Base-by-base conservation (phyloP, 1,140 invertebrate genomes). In the Microplitis demolitor region DNA sequence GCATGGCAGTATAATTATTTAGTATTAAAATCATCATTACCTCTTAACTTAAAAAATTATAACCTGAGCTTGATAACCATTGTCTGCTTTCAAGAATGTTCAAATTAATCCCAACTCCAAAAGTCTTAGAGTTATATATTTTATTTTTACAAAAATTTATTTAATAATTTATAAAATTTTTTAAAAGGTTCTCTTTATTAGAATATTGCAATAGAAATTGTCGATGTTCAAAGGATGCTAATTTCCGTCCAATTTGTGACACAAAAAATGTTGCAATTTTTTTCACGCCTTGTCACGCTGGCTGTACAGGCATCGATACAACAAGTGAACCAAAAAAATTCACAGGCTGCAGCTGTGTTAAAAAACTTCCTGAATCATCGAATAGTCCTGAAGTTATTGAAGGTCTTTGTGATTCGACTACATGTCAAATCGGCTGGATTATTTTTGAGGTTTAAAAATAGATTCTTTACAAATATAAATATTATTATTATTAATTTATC, bases 261-360 rank as follows among this genome's bases (percentile, higher is more conserved):
- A 83, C 82, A 53, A 88, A 87, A 74, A 86, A 87, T 4, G 83
- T 77, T 0, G 78, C 84, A 6, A 92, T 90, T 0, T 93, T 90
- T 82, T 93, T 91, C 77, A 92, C 90, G 8, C 90, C 92, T 6
- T 94, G 93, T 80, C 90, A 91, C 74, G 93, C 93, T 37, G 93
- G 92, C 13, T 94, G 93, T 79, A 81, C 79, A 3, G 62, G 71
- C 0, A 73, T 83, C 6, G 77, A 83, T 9, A 72, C 82, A 6
- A 80, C 85, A 31, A 84, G 87, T 69, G 83, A 81, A 71, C 58
- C 82, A 3, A 85, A 87, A 84, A 75, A 87, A 3, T 92, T 88
- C 78, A 82, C 80, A 54, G 87, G 83, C 34, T 91, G 91, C 78
- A 81, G 74, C n/a, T 91, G 90, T 78, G 82, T 85, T 8, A 61